Evolutionary conservation across 2,113 vertebrate genomes (phyloP), one percentile per base, ranked within the genome.

Genomic region (Colistium nudipinnis): DNA sequence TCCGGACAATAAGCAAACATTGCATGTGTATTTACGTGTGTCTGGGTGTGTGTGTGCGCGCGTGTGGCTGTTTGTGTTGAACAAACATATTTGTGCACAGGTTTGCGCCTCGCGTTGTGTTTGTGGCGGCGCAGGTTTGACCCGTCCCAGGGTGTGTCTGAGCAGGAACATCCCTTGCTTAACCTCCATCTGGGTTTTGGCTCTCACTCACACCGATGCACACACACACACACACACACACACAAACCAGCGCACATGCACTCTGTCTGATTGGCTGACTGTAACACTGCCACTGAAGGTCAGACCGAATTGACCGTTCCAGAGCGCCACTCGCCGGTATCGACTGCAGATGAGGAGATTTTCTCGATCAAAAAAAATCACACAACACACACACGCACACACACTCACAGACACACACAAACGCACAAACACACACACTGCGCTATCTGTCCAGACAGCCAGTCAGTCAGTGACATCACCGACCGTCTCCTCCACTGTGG

Each of bases 321-420:
- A 67, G 77, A 89, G 88, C 87, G 77, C 68, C 14, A 38, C 69
- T 64, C 63, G 41, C 67, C 54, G 38, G 54, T 75, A 87, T 90
- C 31, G 92, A 92, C 90, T 91, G 70, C 84, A 85, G 90, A 92
- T 90, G 86, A 91, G 90, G 79, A 52, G 72, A 74, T 88, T 65
- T n/a, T 86, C 69, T 83, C 76, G 74, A 88, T 89, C 86, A 82
- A 81, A 88, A 74, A 33, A 39, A 74, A 67, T 22, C 36, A 19
- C 36, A 13, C 49, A 17, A 10, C 25, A 35, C 55, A 22, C 31
- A 36, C 22, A 13, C 43, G 36, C 47, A 17, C 65, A 48, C 57
- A 52, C 61, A 74, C 62, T 28, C 62, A 55, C 39, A 55, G 52
- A 44, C 30, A 35, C 41, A n/a, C 69, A 68, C 65, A 59, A 52